Conservation (phyloP, 2,888 invertebrate species). For the Sesia bembeciformis region DNA sequence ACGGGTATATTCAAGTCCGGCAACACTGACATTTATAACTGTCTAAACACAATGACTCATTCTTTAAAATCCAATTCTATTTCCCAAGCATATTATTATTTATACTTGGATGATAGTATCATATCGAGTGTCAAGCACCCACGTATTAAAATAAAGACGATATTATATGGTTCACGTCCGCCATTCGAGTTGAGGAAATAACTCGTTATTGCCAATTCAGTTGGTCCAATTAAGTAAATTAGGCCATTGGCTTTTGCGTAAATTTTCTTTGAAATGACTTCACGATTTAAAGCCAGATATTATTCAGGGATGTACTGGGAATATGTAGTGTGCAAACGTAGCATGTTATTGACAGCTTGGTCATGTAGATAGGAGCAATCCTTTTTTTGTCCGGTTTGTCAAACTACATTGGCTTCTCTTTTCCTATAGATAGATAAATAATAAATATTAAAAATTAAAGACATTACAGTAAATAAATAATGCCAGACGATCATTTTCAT, state of each 20-base stretch:
- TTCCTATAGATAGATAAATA: too few species aligned
- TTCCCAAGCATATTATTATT: constrained; percentile 40
- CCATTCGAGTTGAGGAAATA: constrained; percentile 42
- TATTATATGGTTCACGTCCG: constrained; percentile 24
- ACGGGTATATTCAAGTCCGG: too few species aligned
- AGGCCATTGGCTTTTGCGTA: too few species aligned
- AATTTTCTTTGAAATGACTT: background rate
- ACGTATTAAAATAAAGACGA: constrained; percentile 35
- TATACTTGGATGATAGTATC: constrained; percentile 31
- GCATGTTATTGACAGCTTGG: too few species aligned
- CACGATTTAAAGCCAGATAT: background rate
- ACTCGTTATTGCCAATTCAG: constrained; percentile 60
- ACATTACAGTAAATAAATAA: too few species aligned
- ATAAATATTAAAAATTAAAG: too few species aligned
- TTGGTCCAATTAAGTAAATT: background rate
- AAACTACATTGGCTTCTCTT: too few species aligned
- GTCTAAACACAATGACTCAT: constrained; percentile 23
- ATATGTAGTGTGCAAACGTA: too few species aligned
- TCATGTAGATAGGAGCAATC: too few species aligned
- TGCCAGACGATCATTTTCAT: too few species aligned
- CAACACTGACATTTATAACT: background rate
- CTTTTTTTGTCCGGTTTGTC: too few species aligned
- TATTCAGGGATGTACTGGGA: too few species aligned
- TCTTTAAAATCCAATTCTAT: constrained; percentile 23
- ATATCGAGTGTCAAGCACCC: constrained; percentile 30